A percentile compares a stretch with the other conserved stretches of the same genome.
These are phyloP conservation scores for Drosophila dunni DNA, from an alignment of 1,140 invertebrate species.

Conservation along the genomic window DNA sequence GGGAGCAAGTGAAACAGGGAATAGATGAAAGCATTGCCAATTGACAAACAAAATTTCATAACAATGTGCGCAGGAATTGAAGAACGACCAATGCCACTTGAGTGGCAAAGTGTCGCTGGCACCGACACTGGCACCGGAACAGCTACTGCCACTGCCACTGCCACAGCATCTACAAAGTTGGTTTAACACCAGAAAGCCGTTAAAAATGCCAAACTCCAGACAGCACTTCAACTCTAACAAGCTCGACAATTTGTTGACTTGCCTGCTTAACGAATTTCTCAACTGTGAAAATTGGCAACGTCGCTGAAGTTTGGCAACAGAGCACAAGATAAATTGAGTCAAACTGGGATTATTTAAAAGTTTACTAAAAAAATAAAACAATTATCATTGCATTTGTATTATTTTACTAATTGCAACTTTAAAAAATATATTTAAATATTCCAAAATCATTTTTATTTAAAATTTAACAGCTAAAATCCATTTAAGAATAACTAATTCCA, in stretches of 20 bases:
- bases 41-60: constrained; percentile 49
- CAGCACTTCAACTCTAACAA: constrained; percentile 15
- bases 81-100: constrained; percentile 18
- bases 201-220: background rate
- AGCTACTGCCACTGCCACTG: background rate
- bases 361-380: background rate
- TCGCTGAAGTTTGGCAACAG: constrained; percentile 12
- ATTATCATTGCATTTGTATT: no score
- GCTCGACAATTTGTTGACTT: background rate
- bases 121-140: background rate
- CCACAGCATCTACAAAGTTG: constrained; percentile 23
- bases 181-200: constrained; percentile 32
- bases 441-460: no score
- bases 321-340: background rate
- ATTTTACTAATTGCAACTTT: no score
- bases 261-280: background rate
- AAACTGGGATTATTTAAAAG: background rate
- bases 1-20: background rate
- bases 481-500: no score
- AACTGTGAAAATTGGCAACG: constrained; percentile 46
- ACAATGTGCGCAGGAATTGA: constrained; percentile 39
- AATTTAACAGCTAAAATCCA: no score
- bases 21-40: constrained; percentile 29
- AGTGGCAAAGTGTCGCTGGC: constrained; percentile 18
- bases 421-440: no score